Evolutionary conservation across 1,140 invertebrate genomes (phyloP).

Genomic region (Venturia canescens): DNA sequence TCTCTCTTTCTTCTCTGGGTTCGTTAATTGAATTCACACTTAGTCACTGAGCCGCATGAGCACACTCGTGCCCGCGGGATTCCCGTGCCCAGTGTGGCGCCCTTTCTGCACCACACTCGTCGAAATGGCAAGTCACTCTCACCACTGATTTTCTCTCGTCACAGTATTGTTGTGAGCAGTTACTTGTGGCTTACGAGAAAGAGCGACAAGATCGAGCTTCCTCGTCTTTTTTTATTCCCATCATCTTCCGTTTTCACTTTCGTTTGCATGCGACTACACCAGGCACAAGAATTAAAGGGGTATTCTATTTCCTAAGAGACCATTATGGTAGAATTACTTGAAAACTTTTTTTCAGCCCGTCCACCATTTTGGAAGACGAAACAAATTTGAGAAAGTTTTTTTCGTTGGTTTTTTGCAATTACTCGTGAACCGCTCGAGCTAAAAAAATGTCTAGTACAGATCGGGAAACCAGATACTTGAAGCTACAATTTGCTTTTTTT

Average conservation of each 20-base stretch:
- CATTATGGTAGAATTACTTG: too few relatives aligned
- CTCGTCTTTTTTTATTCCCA: conserved; percentile 24
- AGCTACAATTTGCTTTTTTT: too few relatives aligned
- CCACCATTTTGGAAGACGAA: too few relatives aligned
- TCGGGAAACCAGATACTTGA: too few relatives aligned
- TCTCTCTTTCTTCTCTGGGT: conserved; percentile 30
- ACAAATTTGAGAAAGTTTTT: too few relatives aligned
- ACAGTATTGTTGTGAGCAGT: conserved; percentile 50
- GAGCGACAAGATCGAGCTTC: conserved; percentile 31
- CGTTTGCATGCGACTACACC: background rate
- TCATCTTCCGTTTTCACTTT: conserved; percentile 36
- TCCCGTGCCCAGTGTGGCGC: conserved; percentile 28
- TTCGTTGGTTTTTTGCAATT: too few relatives aligned
- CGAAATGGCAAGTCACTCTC: conserved; percentile 72
- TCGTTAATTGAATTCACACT: conserved; percentile 77
- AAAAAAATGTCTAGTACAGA: too few relatives aligned
- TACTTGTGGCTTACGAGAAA: conserved; percentile 24
- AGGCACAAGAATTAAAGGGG: too few relatives aligned
- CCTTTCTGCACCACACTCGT: conserved; percentile 36
- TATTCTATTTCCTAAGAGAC: too few relatives aligned
- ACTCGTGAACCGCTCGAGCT: too few relatives aligned
- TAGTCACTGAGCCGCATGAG: conserved; percentile 69
- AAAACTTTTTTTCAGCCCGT: too few relatives aligned
- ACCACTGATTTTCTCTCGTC: conserved; percentile 71
- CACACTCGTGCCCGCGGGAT: conserved; percentile 27